A percentile compares a stretch with the other conserved stretches of the same genome.
Conservation (phyloP, 2,888 invertebrate genomes). For the Scaptomyza caliginosa region DNA sequence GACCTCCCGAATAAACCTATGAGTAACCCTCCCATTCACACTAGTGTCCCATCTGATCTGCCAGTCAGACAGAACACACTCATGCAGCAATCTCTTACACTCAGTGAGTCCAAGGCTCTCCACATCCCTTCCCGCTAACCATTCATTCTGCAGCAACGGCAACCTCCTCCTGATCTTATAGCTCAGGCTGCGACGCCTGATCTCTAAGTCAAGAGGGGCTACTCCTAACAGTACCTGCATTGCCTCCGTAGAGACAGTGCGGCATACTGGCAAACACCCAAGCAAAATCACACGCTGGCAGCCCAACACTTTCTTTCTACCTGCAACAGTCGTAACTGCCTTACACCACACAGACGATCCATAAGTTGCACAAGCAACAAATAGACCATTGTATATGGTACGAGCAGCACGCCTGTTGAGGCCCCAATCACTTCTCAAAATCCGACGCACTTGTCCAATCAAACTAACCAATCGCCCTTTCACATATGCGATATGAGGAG, state of each 20-base stretch:
- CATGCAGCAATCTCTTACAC: constrained; percentile 1
- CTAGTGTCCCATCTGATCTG: constrained; percentile 7
- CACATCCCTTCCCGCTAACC: constrained; percentile 10
- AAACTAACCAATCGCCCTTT: neutral
- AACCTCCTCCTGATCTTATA: constrained; percentile 7
- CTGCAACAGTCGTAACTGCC: neutral
- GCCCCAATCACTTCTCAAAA: constrained; percentile 21
- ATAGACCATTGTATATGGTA: constrained; percentile 5
- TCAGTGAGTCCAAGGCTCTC: constrained; percentile 4
- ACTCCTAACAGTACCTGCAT: constrained; percentile 10
- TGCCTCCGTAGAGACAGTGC: constrained; percentile 26
- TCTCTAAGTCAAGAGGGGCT: constrained; percentile 9
- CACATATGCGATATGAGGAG: constrained; percentile 6
- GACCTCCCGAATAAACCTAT: constrained; percentile 10
- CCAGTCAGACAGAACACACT: constrained; percentile 15
- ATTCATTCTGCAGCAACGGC: constrained; percentile 14
- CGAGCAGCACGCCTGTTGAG: constrained; percentile 7
- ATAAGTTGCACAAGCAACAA: constrained; percentile 26
- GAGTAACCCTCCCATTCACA: constrained; percentile 6
- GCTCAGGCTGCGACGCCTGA: neutral
- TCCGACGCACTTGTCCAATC: constrained; percentile 17
- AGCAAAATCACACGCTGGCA: constrained; percentile 12
- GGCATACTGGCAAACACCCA: constrained; percentile 15
- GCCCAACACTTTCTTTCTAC: constrained; percentile 8
- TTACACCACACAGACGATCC: constrained; percentile 20